A percentile compares a stretch with the other conserved stretches of the same genome.
phyloP scores from a whole-genome alignment of 2,797 vertebrate species.

The Micromesistius poutassou region DNA sequence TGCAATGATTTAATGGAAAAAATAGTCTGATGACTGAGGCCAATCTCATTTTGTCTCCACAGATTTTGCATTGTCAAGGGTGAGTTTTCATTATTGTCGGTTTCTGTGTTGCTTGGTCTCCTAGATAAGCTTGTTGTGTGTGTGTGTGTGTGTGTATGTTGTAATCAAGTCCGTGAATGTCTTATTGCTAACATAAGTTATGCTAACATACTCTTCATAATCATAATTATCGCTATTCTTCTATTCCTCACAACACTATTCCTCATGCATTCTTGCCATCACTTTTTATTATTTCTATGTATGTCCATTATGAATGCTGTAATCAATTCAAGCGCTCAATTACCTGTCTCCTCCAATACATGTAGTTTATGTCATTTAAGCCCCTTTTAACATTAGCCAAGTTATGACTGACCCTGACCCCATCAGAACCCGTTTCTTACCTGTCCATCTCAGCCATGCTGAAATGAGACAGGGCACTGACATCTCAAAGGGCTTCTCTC shows the following conservation, averaged over 20 bases:
- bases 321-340: not conserved
- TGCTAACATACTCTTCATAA: not conserved
- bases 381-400: not conserved
- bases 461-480: no score
- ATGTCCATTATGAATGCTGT: no score
- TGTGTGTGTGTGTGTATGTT: not conserved
- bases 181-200: slow-evolving; percentile 2
- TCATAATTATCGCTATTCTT: not conserved
- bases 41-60: slow-evolving; percentile 56
- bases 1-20: slow-evolving; percentile 5
- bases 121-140: not conserved
- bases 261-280: no score
- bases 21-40: slow-evolving; percentile 29
- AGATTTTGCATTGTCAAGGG: slow-evolving; percentile 67
- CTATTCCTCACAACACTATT: no score
- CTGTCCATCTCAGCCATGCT: no score
- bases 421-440: not conserved
- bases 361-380: not conserved
- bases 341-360: not conserved
- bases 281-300: no score
- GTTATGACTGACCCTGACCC: not conserved
- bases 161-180: not conserved
- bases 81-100: slow-evolving; percentile 50
- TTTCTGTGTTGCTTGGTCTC: slow-evolving; percentile 23
- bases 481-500: no score